Conservation (phyloP, 2,797 vertebrate genomes). For the Cetoscarus ocellatus region DNA sequence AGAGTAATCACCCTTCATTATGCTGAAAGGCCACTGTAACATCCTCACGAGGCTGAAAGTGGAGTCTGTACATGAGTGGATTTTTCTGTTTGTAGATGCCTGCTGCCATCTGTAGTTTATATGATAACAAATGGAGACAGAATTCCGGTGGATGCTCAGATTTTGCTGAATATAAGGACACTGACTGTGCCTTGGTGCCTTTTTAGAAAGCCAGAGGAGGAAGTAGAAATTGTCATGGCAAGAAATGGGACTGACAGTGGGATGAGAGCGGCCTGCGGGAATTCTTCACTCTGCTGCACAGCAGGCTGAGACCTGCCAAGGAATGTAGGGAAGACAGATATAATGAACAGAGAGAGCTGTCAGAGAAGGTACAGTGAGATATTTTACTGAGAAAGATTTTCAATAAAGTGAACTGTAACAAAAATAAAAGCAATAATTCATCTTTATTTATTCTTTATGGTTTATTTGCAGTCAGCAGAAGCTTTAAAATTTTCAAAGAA, state of each 20-base stretch:
- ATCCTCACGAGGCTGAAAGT: conserved; percentile 55
- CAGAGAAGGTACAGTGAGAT: neutral
- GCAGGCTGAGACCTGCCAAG: conserved; percentile 76
- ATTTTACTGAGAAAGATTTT: too few relatives aligned
- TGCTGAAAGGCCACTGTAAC: conserved; percentile 63
- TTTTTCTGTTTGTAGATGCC: neutral
- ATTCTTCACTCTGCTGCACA: conserved; percentile 55
- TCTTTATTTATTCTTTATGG: neutral
- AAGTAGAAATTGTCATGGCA: conserved; percentile 27
- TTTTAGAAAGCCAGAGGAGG: conserved; percentile 6
- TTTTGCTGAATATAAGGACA: too few relatives aligned
- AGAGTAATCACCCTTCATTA: conserved; percentile 49
- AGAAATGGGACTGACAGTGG: conserved; percentile 35
- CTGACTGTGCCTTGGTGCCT: neutral
- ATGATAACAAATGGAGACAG: neutral
- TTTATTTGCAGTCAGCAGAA: neutral
- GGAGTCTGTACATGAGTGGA: conserved; percentile 15
- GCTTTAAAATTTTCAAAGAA: too few relatives aligned
- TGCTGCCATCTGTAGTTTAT: conserved; percentile 1
- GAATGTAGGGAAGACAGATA: conserved; percentile 70
- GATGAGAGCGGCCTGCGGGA: conserved; percentile 50
- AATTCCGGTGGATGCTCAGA: too few relatives aligned
- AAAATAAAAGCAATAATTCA: too few relatives aligned
- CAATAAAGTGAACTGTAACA: too few relatives aligned
- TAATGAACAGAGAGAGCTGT: conserved; percentile 17